Conservation (phyloP, 2,797 vertebrate genomes). For the Cuculus canorus region DNA sequence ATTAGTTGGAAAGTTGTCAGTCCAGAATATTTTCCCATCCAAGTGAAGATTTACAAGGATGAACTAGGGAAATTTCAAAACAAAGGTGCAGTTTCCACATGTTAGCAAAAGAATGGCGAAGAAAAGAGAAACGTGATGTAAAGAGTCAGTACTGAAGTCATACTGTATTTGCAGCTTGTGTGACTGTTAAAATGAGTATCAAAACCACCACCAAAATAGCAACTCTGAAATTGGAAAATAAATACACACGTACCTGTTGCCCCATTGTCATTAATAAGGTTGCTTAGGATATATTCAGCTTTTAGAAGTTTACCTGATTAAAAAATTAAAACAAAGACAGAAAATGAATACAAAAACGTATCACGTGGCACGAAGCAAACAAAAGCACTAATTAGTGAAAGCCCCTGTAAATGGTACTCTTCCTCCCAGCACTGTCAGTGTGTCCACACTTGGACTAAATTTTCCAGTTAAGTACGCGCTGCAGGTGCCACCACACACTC, state of each 20-base stretch:
- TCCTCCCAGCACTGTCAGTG: neutral
- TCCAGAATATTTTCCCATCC: neutral
- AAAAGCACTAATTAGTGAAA: neutral
- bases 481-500: too few relatives aligned
- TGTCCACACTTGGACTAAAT: neutral
- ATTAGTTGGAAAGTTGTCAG: neutral
- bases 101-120: neutral
- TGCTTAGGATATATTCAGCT: slow-evolving; percentile 92
- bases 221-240: neutral
- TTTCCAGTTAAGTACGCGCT: too few relatives aligned
- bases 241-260: slow-evolving; percentile 79
- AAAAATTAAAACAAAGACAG: neutral
- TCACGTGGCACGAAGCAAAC: neutral
- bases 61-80: neutral
- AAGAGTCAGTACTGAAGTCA: neutral
- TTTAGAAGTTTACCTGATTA: slow-evolving; percentile 91
- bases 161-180: neutral
- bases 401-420: neutral
- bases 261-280: slow-evolving; percentile 85
- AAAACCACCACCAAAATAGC: neutral
- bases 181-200: neutral
- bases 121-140: neutral
- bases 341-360: neutral
- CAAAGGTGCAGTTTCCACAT: neutral
- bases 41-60: neutral